Evolutionary conservation across 2,113 vertebrate genomes (phyloP).

Genomic region (Origma solitaria): DNA sequence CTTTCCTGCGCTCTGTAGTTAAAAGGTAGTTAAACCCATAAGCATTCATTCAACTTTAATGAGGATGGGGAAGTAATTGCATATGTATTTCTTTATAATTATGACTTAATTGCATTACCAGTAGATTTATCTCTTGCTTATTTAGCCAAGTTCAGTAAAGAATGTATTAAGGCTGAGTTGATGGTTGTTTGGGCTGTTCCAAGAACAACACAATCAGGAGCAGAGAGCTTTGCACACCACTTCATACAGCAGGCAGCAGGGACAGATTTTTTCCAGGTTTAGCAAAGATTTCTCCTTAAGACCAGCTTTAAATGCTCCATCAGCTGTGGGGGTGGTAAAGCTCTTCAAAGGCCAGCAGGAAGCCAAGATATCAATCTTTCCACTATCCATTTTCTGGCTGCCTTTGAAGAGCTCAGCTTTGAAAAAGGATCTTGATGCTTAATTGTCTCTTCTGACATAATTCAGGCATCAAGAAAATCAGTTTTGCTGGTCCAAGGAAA

Average conservation of each 20-base stretch:
- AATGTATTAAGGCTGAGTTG: neutral
- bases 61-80: conserved; percentile 46
- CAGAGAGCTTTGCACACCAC: neutral
- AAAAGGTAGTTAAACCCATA: conserved; percentile 55
- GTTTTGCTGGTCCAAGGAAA: neutral
- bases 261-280: neutral
- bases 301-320: neutral
- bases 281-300: neutral
- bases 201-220: neutral
- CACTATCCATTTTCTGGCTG: neutral
- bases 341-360: neutral
- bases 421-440: neutral
- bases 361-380: neutral
- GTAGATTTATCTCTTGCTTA: conserved; percentile 43
- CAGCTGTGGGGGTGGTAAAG: neutral
- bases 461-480: neutral
- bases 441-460: neutral
- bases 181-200: neutral
- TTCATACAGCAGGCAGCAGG: neutral
- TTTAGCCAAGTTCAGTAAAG: conserved; percentile 31
- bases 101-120: conserved; percentile 54
- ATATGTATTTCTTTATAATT: conserved; percentile 58
- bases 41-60: conserved; percentile 58
- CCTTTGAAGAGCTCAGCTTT: neutral
- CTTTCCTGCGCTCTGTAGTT: conserved; percentile 34